Evolutionary conservation across 2,888 invertebrate genomes (phyloP), one percentile per base, ranked within the genome.

Genomic region (Rosalia funebris): DNA sequence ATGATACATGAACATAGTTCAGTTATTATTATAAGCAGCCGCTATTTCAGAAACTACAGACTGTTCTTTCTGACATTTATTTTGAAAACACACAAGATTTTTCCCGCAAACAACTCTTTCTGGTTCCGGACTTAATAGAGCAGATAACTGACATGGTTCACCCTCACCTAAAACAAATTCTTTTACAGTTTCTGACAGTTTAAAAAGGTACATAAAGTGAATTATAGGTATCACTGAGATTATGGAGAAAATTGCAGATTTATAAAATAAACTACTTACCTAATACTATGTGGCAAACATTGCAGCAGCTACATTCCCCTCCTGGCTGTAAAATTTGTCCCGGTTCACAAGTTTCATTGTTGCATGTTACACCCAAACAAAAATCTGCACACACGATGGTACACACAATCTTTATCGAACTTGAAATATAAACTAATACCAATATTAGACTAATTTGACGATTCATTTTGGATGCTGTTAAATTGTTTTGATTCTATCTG

Each of bases 241-340:
- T 25, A 5, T 25, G 3, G 25, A 5, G 25, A 25, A 25, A 25
- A 25, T 5, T 25, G 25, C 4, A 25, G 3, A 7, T 5, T 25
- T 25, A 37, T 36, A 12, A 48, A 20, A 9, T 20, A 11, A 17
- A 2, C 20, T 53, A 37, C 45, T 62, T 54, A 65, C 65, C 44
- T 25, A 62, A 17, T 16, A 62, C 44, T 3, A 58, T 62, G 14
- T 56, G 15, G 37, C 65, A 65, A 11, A 54, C 19, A 32, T 56
- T 25, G 32, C 65, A 65, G 31, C 65, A 65, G 4, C 31, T 48
- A 44, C 65, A 65, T 44, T 52, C 57, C 37, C 65, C 65, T 36
- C 56, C 62, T 12, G 48, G 52, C 39, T 60, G 44, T 25, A 46
- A 9, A 10, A 44, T 39, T 57, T 65, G 44, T n/a, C 60, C 60